phyloP scores from a whole-genome alignment of 2,113 vertebrate species.

The Sylvietta virens region DNA sequence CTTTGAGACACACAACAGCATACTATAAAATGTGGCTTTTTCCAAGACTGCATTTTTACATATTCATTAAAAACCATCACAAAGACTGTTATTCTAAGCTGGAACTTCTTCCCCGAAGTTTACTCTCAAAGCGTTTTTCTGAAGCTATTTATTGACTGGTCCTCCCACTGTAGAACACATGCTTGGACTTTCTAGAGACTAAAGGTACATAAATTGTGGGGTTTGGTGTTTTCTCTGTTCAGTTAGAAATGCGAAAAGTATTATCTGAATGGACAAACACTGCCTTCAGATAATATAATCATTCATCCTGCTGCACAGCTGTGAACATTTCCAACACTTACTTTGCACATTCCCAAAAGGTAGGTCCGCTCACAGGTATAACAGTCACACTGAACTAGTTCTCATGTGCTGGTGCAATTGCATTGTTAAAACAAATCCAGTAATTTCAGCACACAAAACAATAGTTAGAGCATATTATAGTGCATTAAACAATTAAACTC shows the following conservation, averaged over 20 bases:
- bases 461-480: not conserved
- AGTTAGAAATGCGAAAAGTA: not conserved
- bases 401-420: not conserved
- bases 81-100: not conserved
- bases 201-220: not conserved
- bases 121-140: not conserved
- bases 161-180: fast-evolving
- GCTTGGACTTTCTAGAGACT: not conserved
- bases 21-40: fast-evolving
- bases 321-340: not conserved
- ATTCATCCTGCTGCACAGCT: not conserved
- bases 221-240: not conserved
- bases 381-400: not conserved
- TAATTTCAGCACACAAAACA: not conserved
- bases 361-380: not conserved
- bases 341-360: not conserved
- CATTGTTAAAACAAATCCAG: not conserved
- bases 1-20: not conserved
- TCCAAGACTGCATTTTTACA: not conserved
- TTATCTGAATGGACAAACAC: not conserved
- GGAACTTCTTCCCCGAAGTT: not conserved
- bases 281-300: not conserved
- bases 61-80: not conserved
- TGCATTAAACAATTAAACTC: not conserved
- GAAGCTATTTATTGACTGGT: not conserved